Evolutionary conservation across 2,113 vertebrate genomes (phyloP).

Genomic region (Clinocottus analis): DNA sequence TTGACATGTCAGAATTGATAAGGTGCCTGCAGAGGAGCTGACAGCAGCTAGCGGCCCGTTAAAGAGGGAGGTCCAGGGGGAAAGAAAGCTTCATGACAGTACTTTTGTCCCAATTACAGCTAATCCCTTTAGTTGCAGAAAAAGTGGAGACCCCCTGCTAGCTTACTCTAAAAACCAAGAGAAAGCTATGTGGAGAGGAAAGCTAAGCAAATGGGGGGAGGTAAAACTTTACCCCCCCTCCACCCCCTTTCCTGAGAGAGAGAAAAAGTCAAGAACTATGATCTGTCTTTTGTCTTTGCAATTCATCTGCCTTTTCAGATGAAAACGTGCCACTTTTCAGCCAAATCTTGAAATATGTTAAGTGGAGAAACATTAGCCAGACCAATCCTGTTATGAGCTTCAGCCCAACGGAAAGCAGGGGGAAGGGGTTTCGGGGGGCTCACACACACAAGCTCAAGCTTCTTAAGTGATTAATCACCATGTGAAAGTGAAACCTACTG

Average conservation of each 20-base stretch:
- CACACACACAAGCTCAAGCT: conserved; percentile 75
- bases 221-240: not conserved
- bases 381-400: conserved; percentile 82
- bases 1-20: conserved; percentile 42
- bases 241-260: not conserved
- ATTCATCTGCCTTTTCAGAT: conserved; percentile 73
- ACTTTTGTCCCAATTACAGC: conserved; percentile 76
- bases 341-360: conserved; percentile 62
- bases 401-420: conserved; percentile 27
- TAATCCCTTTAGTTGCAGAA: conserved; percentile 76
- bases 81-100: conserved; percentile 50
- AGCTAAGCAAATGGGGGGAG: conserved; percentile 18
- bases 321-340: conserved; percentile 78
- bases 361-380: conserved; percentile 77
- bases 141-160: conserved; percentile 70
- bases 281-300: conserved; percentile 77
- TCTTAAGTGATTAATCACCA: conserved; percentile 84
- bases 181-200: conserved; percentile 32
- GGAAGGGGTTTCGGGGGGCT: not conserved
- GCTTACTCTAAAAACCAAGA: conserved; percentile 35
- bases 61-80: conserved; percentile 13
- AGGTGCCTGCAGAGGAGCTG: conserved; percentile 38
- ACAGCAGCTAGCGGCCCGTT: conserved; percentile 33
- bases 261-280: conserved; percentile 69
- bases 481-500: conserved; percentile 79